Conservation (phyloP, 2,888 invertebrate genomes). For the Aleiodes testaceus region DNA sequence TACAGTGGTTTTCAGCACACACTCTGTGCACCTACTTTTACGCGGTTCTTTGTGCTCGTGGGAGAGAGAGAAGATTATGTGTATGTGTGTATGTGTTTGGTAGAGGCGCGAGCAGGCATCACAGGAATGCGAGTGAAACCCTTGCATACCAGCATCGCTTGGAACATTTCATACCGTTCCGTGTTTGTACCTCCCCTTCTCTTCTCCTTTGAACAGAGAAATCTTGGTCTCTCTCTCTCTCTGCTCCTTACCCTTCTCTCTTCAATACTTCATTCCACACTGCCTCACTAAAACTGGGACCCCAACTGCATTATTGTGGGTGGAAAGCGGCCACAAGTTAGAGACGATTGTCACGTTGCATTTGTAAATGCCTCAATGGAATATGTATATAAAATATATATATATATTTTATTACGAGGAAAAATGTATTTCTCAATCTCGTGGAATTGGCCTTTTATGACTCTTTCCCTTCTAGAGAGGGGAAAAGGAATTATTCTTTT, state of each 20-base stretch:
- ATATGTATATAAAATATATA: neutral
- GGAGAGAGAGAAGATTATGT: conserved; percentile 25
- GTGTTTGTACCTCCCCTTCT: conserved; percentile 23
- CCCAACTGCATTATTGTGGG: conserved; percentile 33
- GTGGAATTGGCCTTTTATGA: no score
- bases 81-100: conserved; percentile 27
- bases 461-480: no score
- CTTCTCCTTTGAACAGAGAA: neutral
- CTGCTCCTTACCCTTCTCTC: conserved; percentile 13
- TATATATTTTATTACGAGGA: conserved; percentile 14
- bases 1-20: conserved; percentile 12
- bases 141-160: conserved; percentile 47
- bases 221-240: neutral
- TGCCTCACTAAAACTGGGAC: conserved; percentile 24
- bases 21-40: conserved; percentile 34
- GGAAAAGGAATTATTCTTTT: no score
- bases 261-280: conserved; percentile 17
- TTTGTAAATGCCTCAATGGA: conserved; percentile 30
- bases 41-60: conserved; percentile 39
- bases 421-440: no score
- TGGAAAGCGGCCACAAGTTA: conserved; percentile 26
- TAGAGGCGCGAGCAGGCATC: conserved; percentile 44
- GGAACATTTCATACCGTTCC: conserved; percentile 25
- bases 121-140: conserved; percentile 56
- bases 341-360: conserved; percentile 31